phyloP scores from a whole-genome alignment of 2,113 vertebrate genomes.

The Aythya baeri region DNA sequence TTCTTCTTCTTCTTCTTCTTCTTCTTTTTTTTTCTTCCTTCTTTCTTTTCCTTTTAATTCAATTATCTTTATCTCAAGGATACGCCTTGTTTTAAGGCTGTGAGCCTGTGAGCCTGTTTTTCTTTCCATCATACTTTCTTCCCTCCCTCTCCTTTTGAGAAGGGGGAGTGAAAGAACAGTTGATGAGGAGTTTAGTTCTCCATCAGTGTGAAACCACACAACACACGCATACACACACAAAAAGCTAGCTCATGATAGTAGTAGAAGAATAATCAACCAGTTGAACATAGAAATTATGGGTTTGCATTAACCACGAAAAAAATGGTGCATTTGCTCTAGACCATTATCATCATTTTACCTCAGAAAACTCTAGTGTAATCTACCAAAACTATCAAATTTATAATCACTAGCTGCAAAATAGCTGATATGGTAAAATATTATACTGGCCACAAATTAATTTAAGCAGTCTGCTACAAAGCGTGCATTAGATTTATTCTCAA shows the following conservation, averaged over 20 bases:
- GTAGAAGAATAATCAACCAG: not conserved
- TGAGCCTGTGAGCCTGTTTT: too few relatives aligned
- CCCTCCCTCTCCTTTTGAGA: too few relatives aligned
- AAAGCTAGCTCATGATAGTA: not conserved
- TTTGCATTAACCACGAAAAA: not conserved
- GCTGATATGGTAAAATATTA: conserved; percentile 19
- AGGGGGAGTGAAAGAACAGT: too few relatives aligned
- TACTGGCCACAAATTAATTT: conserved; percentile 7
- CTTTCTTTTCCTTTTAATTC: too few relatives aligned
- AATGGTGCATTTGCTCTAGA: not conserved
- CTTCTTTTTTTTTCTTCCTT: too few relatives aligned
- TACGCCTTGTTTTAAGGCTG: too few relatives aligned
- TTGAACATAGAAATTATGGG: not conserved
- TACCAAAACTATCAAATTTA: not conserved
- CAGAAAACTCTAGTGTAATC: not conserved
- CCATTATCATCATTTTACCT: not conserved
- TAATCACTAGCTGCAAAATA: not conserved
- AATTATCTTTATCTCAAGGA: too few relatives aligned
- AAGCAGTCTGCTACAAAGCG: not conserved
- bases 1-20: too few relatives aligned
- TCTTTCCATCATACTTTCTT: too few relatives aligned
- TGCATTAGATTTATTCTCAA: conserved; percentile 9
- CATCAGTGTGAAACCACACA: too few relatives aligned
- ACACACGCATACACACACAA: too few relatives aligned
- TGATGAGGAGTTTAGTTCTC: too few relatives aligned